Percentiles rank a stretch among this genome's conserved stretches.
Conservation (phyloP, 2,888 invertebrate genomes). For the Trissoscelio sp. region DNA sequence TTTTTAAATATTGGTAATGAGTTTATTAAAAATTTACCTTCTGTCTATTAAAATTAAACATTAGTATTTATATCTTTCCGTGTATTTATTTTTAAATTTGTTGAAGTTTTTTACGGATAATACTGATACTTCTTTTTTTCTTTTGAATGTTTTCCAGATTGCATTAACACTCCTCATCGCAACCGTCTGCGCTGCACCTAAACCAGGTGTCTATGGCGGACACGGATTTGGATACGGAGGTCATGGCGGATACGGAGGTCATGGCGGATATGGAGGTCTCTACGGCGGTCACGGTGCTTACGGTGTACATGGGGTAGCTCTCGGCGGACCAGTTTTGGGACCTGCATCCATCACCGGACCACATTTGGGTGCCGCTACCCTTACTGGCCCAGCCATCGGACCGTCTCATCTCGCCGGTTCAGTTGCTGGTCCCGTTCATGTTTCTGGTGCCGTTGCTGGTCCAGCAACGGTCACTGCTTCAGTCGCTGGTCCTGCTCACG, state of each 20-base stretch:
- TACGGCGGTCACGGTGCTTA: conserved; percentile 66
- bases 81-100: too few species aligned
- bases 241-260: conserved; percentile 67
- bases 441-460: conserved; percentile 81
- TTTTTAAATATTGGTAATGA: too few species aligned
- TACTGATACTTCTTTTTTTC: too few species aligned
- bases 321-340: conserved; percentile 79
- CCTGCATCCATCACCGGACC: conserved; percentile 78
- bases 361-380: conserved; percentile 75
- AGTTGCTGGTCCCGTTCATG: conserved; percentile 79
- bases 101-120: too few species aligned
- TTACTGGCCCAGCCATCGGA: conserved; percentile 80
- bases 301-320: conserved; percentile 77
- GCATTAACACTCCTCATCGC: conserved; percentile 75
- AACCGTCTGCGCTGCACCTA: conserved; percentile 71
- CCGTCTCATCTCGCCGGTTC: conserved; percentile 79
- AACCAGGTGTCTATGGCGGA: conserved; percentile 67
- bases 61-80: too few species aligned
- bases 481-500: conserved; percentile 80
- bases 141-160: too few species aligned
- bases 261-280: conserved; percentile 70
- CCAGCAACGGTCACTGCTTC: conserved; percentile 77
- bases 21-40: too few species aligned
- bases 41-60: too few species aligned
- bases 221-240: conserved; percentile 72